Base-by-base conservation (phyloP, 2,113 vertebrate genomes). In the Propithecus coquereli region DNA sequence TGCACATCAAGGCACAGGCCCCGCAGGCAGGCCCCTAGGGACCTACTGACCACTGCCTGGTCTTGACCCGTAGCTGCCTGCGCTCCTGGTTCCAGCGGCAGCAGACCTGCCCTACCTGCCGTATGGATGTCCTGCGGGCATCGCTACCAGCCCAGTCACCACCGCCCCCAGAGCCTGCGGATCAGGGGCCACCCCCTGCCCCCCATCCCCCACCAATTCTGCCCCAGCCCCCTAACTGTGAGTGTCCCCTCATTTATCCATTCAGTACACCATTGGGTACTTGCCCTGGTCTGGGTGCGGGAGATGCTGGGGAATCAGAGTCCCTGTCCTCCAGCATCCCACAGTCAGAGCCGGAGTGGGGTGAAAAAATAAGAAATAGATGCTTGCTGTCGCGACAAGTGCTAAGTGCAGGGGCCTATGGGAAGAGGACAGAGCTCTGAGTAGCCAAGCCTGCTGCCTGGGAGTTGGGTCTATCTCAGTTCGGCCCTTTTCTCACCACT, bases 61-160 rank as follows among this genome's bases (percentile, higher is more conserved):
- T 57, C 82, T 86, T 27, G 25, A 13, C 66, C 50, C 8, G 0
- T 97, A 99, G 99, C 98, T 99, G 99, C 98, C 98, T 99, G 97
- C 99, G 99, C 65, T 99, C 99, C 70, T 99, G 99, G 99, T 99
- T 99, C 98, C 99, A 99, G 98, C 98, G 99, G 90, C 99, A 99
- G 97, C 99, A 99, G 98, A 99, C 99, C 6, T 99, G 99, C 90
- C 99, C 99, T 3, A 99, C 99, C 3, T 99, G 99, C 96, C 99
- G 99, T 5, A 99, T 99, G 99, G 99, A 99, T 13, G 99, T 99
- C 30, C 99, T 99, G 2, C 98, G 99, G 0, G 99, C 99, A 0
- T 99, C 99, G 0, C 99, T 99, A 47, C 99, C 99, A 13, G 96
- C 99, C 1, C 99, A 99, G 96, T 98, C 99, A 10, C 98, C 98